phyloP scores from a whole-genome alignment of 2,797 vertebrate genomes.

The Cebuella pygmaea region DNA sequence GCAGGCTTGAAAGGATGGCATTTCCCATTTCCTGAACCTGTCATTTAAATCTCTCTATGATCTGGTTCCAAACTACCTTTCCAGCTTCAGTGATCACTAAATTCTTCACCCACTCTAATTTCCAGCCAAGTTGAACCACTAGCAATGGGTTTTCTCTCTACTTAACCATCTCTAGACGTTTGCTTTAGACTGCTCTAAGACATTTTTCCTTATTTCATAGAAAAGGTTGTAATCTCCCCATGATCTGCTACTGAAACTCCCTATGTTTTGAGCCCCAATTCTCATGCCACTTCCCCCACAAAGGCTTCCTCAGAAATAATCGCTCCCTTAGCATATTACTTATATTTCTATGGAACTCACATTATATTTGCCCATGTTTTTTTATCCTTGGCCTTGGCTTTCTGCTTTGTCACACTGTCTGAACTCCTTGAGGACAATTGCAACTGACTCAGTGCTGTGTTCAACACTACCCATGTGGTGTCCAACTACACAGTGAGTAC shows the following conservation, averaged over 20 bases:
- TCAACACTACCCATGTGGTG: rapidly evolving
- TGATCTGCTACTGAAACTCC: background rate
- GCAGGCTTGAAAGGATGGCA: background rate
- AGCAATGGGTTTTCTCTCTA: background rate
- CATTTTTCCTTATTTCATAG: background rate
- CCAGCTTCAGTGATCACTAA: background rate
- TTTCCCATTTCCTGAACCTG: background rate
- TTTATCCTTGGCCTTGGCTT: background rate
- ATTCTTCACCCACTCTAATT: background rate
- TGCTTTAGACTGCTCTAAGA: background rate
- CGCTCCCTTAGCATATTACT: background rate
- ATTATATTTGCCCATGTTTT: background rate
- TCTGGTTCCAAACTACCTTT: background rate
- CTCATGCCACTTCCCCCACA: background rate
- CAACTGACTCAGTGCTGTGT: background rate
- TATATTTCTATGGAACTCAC: background rate
- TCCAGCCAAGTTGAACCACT: background rate
- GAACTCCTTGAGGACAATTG: background rate
- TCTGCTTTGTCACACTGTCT: background rate
- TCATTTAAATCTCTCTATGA: background rate
- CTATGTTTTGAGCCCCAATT: background rate
- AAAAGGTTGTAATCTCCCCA: background rate
- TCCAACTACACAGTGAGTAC: background rate
- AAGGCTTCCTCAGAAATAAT: background rate
- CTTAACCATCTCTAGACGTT: background rate